Evolutionary conservation across 2,888 invertebrate genomes (phyloP), one percentile per base, ranked within the genome.

Genomic region (Cacoxenus indagator): DNA sequence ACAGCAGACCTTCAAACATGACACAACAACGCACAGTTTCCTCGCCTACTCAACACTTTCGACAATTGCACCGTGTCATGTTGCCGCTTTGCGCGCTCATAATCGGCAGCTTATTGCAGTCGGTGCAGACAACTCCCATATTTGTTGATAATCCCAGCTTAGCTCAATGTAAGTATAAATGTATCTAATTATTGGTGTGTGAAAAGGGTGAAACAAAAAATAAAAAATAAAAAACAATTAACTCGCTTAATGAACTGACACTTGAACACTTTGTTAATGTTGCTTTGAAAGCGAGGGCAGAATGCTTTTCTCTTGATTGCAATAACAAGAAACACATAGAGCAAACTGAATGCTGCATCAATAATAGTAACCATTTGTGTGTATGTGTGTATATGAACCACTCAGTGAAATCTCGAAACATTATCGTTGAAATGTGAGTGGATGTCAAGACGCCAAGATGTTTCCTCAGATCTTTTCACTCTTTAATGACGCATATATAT

Each of bases 121-220:
- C 79, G 71, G 76, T 75, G 65, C 70, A 78, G 75, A 84, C 85
- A 72, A 87, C 74, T 75, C 88, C 88, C 71, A 86, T 88, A 68
- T 88, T 88, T 71, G 86, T 88, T 79, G 87, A 88, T 84, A 87
- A 88, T 86, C 88, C 88, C 78, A 88, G 86, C 78, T 83, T 88
- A 87, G 86, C 88, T 70, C 87, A 88, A 72, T 88, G 88, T 88
- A 86, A 88, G 88, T 88, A 84, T 55, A 46, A 37, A 2, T 4
- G 2, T 37, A 37, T 11, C 37, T 11, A 37, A 37, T n/a, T n/a
- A n/a, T n/a, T n/a, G n/a, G n/a, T n/a, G n/a, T n/a, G n/a, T n/a
- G n/a, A n/a, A n/a, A n/a, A n/a, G n/a, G n/a, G n/a, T n/a, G n/a
- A n/a, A n/a, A n/a, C n/a, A n/a, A n/a, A n/a, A n/a, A n/a, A n/a